Base-by-base conservation (phyloP, 2,113 vertebrate species). In the Zingel zingel region DNA sequence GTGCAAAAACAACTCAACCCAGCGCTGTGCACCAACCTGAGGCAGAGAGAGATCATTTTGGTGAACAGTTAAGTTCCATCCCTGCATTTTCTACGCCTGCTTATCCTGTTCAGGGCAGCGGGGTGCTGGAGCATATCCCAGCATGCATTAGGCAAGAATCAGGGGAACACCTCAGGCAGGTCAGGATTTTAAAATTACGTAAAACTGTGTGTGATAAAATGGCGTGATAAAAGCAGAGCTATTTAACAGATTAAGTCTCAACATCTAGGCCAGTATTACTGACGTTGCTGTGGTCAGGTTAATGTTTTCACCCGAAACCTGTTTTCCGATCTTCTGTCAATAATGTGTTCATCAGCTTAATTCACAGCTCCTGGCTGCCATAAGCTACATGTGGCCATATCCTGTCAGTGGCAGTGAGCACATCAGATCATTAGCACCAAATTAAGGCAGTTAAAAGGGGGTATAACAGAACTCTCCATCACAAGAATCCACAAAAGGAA, bases 361-460 rank as follows among this genome's bases (percentile, higher is more conserved):
- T 74, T 79, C 71, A 81, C 85, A 82, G 76, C 79, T 87, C 83
- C 80, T 64, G 33, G 36, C 61, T 63, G 72, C 74, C 63, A 64
- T 53, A 63, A 47, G 73, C 69, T 82, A 70, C 77, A 77, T 57
- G 63, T 63, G 79, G 68, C 65, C 74, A 23, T 3, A 45, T 83
- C 71, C 83, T 75, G 67, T 83, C 13, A 66, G 68, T 81, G 86
- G 70, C 77, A 77, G 65, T 66, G 73, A 86, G 77, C 72, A 13
- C 21, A 54, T 72, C 33, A 51, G 53, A 62, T 78, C 48, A 69
- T 81, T 93, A 95, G 93, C 94, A 95, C 93, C 94, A 92, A 84
- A 53, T 81, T 30, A 75, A 86, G 62, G 77, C 87, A 84, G 71
- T 84, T 81, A 71, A 79, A 78, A 43, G 39, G 10, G 45, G 73